These are phyloP conservation scores for Nematostella vectensis DNA, from an alignment of 92 coral and sea anemone species.

Conservation along the genomic window DNA sequence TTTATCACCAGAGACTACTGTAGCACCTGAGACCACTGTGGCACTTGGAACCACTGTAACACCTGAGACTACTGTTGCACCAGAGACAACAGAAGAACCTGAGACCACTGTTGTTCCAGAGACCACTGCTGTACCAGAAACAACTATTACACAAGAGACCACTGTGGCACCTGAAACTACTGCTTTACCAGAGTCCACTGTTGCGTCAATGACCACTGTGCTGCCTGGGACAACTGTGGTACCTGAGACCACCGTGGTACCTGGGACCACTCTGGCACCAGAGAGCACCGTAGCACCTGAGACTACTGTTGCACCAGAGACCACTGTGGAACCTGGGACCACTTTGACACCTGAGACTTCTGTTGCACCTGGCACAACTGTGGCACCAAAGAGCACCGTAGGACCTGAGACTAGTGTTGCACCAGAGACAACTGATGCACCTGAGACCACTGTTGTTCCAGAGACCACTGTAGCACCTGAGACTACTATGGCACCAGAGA, in stretches of 20 bases:
- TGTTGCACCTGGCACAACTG: background rate
- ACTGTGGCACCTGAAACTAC: background rate
- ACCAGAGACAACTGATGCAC: background rate
- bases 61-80: background rate
- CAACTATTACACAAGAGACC: background rate
- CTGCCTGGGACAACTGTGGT: conserved; percentile 1
- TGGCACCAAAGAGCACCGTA: background rate
- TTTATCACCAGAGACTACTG: no score
- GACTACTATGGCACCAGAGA: background rate
- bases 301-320: background rate
- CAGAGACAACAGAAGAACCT: conserved; percentile 4
- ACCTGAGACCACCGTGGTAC: conserved; percentile 8
- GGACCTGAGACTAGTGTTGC: background rate
- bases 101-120: background rate
- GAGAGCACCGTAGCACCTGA: background rate
- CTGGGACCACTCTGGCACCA: background rate
- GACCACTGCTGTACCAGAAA: conserved; percentile 2
- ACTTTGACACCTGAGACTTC: background rate
- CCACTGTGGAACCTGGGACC: no score
- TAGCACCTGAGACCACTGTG: background rate
- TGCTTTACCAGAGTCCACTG: background rate
- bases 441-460: conserved; percentile 5
- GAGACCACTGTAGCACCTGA: conserved; percentile 3
- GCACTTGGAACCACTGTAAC: background rate
- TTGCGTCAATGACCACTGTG: conserved; percentile 3